Conservation (phyloP, 2,113 vertebrate species). For the Hyaena hyaena region DNA sequence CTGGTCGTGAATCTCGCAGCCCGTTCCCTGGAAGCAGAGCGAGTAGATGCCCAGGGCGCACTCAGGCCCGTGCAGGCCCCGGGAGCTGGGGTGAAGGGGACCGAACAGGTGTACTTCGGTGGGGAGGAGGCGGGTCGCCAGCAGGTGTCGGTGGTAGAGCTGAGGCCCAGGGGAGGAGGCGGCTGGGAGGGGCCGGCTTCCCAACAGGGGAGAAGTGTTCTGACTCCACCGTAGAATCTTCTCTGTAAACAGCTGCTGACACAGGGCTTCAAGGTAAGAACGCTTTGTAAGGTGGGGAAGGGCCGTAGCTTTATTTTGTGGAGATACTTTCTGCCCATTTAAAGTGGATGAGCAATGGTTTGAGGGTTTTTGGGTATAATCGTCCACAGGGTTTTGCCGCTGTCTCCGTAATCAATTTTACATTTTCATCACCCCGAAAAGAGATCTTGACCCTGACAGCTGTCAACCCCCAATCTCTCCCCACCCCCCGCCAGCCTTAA, state of each 20-base stretch:
- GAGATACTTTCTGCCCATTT: neutral
- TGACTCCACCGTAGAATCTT: rapidly evolving
- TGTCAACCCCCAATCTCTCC: rapidly evolving
- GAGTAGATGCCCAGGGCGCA: neutral
- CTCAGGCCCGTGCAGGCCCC: too few relatives aligned
- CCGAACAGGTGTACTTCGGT: neutral
- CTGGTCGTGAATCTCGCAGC: neutral
- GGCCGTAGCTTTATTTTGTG: neutral
- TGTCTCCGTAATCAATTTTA: neutral
- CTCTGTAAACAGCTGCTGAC: rapidly evolving
- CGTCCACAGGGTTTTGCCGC: neutral
- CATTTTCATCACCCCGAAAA: neutral
- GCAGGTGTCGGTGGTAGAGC: neutral
- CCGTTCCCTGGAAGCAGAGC: neutral
- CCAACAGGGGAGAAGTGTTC: rapidly evolving
- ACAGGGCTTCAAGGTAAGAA: neutral
- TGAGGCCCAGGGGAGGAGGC: neutral
- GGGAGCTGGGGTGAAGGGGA: neutral
- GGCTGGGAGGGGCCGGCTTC: neutral
- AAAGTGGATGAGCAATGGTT: neutral
- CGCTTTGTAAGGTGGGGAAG: neutral
- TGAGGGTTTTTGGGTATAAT: neutral
- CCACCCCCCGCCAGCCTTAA: neutral
- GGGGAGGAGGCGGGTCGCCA: neutral
- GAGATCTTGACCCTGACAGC: neutral